Evolutionary conservation across 2,113 vertebrate genomes (phyloP).

Genomic region (Talpa occidentalis): DNA sequence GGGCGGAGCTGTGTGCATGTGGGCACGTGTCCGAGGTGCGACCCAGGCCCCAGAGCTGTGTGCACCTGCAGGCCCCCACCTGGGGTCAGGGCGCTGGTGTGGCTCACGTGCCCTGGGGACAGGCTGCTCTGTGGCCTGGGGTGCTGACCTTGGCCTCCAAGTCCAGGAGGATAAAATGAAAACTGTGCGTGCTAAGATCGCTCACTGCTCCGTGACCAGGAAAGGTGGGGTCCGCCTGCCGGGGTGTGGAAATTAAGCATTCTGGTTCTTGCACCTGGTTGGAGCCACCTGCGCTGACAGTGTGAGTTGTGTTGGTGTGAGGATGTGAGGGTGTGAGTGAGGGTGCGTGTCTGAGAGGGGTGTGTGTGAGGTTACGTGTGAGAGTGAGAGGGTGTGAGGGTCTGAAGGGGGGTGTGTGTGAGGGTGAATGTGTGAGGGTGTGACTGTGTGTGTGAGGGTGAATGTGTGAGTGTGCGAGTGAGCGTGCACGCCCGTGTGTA

Average conservation of each 20-base stretch:
- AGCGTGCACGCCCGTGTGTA: no score
- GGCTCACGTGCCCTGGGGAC: not conserved
- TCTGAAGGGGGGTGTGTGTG: no score
- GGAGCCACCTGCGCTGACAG: not conserved
- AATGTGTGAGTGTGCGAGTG: not conserved
- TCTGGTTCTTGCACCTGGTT: conserved; percentile 52
- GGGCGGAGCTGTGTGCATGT: not conserved
- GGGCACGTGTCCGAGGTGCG: no score
- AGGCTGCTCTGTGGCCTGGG: not conserved
- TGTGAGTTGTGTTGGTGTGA: not conserved
- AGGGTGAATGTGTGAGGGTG: not conserved
- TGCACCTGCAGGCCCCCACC: not conserved
- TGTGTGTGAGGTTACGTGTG: not conserved
- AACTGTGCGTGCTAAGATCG: conserved; percentile 9
- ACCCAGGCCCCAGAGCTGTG: not conserved
- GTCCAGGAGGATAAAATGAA: not conserved
- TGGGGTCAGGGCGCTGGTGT: no score
- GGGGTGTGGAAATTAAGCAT: conserved; percentile 48
- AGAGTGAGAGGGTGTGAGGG: no score
- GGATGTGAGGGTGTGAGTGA: not conserved
- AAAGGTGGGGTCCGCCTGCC: conserved; percentile 31
- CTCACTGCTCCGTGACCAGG: conserved; percentile 33
- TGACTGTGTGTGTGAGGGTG: not conserved
- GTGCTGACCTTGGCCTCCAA: not conserved
- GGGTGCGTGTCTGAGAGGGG: not conserved